phyloP scores from a whole-genome alignment of 2,888 invertebrate genomes.

The Hecatera dysodea region DNA sequence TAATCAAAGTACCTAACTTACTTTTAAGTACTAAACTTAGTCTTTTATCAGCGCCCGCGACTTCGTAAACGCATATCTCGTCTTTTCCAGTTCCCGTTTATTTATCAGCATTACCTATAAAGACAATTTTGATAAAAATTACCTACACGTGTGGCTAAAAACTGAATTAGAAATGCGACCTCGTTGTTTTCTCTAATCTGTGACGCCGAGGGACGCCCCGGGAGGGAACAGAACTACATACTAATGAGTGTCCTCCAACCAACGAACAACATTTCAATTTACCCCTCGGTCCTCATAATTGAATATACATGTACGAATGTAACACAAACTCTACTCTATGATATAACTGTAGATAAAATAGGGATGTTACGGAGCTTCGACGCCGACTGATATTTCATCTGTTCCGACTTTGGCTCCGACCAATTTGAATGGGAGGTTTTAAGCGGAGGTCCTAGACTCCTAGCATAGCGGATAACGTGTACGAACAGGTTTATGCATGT shows the following conservation, averaged over 20 bases:
- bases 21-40: no score
- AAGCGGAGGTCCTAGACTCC: no score
- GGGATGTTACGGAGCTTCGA: no score
- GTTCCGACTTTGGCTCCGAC: no score
- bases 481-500: no score
- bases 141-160: neutral
- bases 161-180: slow-evolving; percentile 1
- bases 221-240: slow-evolving; percentile 5
- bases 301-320: slow-evolving; percentile 26
- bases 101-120: neutral
- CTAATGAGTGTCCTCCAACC: slow-evolving; percentile 30
- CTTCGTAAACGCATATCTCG: neutral
- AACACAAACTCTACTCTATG: slow-evolving; percentile 20
- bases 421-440: no score
- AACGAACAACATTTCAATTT: slow-evolving; percentile 25
- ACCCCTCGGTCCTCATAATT: slow-evolving; percentile 15
- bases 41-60: no score
- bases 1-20: no score
- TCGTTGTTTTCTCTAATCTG: slow-evolving; percentile 7
- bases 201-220: neutral
- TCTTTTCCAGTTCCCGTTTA: neutral
- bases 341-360: neutral
- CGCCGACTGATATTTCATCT: no score
- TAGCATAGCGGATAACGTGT: no score
- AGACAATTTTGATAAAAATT: neutral